Evolutionary conservation across 2,113 vertebrate species (phyloP).

Genomic region (Pygoscelis adeliae): DNA sequence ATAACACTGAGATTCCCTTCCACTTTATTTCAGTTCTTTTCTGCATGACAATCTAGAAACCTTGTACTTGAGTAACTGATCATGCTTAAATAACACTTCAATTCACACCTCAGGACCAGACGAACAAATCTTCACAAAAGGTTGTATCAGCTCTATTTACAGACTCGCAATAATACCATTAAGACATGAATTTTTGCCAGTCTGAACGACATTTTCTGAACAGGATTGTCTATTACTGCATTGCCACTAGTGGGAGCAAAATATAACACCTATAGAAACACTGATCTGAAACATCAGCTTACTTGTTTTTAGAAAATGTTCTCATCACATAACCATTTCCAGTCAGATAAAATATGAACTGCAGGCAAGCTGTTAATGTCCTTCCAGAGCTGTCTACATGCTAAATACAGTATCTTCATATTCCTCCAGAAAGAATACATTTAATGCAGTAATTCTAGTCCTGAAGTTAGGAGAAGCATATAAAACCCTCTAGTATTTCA

Average conservation of each 20-base stretch:
- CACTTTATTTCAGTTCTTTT: neutral
- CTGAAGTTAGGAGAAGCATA: neutral
- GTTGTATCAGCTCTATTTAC: neutral
- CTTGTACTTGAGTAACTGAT: neutral
- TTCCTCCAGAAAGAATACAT: neutral
- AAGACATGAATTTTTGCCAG: neutral
- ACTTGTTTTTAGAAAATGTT: neutral
- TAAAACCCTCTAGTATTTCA: neutral
- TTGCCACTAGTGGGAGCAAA: neutral
- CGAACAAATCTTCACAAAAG: neutral
- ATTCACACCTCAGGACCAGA: neutral
- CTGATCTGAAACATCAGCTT: neutral
- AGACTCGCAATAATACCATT: neutral
- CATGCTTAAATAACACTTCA: neutral
- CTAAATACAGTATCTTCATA: neutral
- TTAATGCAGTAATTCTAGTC: neutral
- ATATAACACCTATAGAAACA: neutral
- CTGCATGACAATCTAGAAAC: neutral
- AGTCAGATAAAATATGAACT: neutral
- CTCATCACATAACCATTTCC: neutral
- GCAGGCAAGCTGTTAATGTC: neutral
- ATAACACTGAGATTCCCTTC: neutral
- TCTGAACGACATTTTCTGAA: neutral
- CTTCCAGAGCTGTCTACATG: neutral
- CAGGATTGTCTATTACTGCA: neutral